A percentile compares a stretch with the other conserved stretches of the same genome.
phyloP scores from a whole-genome alignment of 2,888 invertebrate species.

The Amaurobius ferox region DNA sequence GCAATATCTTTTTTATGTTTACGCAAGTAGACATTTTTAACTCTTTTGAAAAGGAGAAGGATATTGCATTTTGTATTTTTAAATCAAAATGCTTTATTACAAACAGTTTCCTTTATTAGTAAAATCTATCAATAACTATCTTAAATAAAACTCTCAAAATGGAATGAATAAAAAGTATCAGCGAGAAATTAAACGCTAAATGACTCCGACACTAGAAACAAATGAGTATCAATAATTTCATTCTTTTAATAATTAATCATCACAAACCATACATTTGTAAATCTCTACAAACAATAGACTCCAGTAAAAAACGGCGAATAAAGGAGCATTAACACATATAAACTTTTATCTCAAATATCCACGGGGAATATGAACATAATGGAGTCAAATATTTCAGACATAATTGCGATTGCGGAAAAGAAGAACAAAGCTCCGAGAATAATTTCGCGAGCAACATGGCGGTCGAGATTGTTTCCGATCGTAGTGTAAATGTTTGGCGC shows the following conservation, averaged over 20 bases:
- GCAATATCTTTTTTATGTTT: too few relatives aligned
- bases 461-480: constrained; percentile 29
- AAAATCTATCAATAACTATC: too few relatives aligned
- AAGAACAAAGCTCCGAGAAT: neutral
- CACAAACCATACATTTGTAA: neutral
- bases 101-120: too few relatives aligned
- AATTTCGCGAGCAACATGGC: constrained; percentile 28
- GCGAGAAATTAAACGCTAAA: too few relatives aligned
- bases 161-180: too few relatives aligned
- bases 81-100: too few relatives aligned
- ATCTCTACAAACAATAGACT: neutral
- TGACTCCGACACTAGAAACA: neutral
- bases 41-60: too few relatives aligned
- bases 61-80: too few relatives aligned
- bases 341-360: constrained; percentile 16
- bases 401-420: neutral
- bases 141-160: too few relatives aligned
- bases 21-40: too few relatives aligned
- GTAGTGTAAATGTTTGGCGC: constrained; percentile 64
- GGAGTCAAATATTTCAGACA: constrained; percentile 3
- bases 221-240: neutral
- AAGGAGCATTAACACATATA: constrained; percentile 7
- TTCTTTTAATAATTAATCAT: neutral
- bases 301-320: neutral
- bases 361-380: constrained; percentile 12